These are phyloP conservation scores for Parotia lawesii DNA, from an alignment of 2,113 vertebrate genomes.

Conservation along the genomic window DNA sequence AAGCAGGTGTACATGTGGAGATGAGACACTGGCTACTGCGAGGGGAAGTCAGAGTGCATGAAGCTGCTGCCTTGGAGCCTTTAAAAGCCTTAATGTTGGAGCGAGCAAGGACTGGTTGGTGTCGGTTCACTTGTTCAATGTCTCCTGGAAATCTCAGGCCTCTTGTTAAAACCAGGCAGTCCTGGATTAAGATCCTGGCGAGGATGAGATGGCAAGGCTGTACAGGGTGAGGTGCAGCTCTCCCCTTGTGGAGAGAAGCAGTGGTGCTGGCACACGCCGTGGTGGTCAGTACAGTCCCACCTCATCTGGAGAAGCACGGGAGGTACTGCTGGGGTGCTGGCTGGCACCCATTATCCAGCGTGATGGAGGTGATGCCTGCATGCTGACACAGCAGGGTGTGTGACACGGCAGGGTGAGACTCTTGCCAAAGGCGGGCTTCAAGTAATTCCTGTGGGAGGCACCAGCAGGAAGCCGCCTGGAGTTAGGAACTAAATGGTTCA, in stretches of 20 bases:
- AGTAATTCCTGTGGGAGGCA: background rate
- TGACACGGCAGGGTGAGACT: background rate
- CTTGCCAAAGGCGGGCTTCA: fast-evolving
- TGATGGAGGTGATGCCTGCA: fast-evolving
- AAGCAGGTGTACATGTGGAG: background rate
- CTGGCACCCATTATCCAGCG: background rate
- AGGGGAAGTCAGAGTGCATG: background rate
- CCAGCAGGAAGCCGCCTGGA: background rate
- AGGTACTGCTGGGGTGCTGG: background rate
- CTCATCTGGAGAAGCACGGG: background rate
- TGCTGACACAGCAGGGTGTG: background rate
- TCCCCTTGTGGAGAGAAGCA: background rate
- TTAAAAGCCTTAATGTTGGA: background rate
- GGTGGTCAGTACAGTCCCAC: background rate
- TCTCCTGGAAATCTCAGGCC: background rate
- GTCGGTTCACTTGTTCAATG: background rate
- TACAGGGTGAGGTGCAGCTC: background rate
- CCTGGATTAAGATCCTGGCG: background rate
- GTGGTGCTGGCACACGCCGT: fast-evolving
- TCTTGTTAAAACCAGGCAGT: background rate
- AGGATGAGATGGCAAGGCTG: background rate
- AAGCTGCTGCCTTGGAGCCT: background rate
- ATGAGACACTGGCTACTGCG: background rate
- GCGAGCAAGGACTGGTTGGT: background rate
- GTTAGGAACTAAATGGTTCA: background rate